phyloP scores from a whole-genome alignment of 2,888 invertebrate species.

The Drosophila austrosaltans region DNA sequence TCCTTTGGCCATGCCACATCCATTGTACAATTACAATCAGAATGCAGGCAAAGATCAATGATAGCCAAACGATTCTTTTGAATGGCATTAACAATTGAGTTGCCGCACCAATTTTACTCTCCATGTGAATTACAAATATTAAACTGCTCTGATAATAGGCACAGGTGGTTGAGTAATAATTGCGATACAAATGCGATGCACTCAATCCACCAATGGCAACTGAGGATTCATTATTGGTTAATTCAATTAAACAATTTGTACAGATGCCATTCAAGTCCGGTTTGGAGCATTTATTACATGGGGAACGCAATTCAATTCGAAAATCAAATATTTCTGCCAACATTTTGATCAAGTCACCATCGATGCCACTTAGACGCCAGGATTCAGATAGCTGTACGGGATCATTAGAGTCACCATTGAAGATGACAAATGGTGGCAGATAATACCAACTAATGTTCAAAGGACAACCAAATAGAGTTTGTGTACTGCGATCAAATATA shows the following conservation, averaged over 20 bases:
- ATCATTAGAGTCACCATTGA: constrained; percentile 62
- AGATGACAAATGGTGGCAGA: constrained; percentile 63
- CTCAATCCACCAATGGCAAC: constrained; percentile 76
- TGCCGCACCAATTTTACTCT: constrained; percentile 57
- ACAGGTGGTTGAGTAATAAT: constrained; percentile 57
- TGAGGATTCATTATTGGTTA: constrained; percentile 51
- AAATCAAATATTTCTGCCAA: constrained; percentile 69
- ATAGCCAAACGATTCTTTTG: constrained; percentile 60
- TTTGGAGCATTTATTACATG: constrained; percentile 36
- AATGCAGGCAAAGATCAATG: constrained; percentile 38
- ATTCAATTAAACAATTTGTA: constrained; percentile 57
- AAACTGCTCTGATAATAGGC: constrained; percentile 69
- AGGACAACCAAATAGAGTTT: constrained; percentile 63
- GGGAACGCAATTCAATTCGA: constrained; percentile 59
- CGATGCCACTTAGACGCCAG: constrained; percentile 71
- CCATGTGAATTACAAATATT: constrained; percentile 71
- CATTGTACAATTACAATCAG: constrained; percentile 41
- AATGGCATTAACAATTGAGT: constrained; percentile 70
- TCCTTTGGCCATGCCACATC: constrained; percentile 13
- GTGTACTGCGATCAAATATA: constrained; percentile 58
- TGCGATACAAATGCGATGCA: constrained; percentile 49
- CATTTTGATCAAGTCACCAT: constrained; percentile 70
- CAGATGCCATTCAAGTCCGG: constrained; percentile 14
- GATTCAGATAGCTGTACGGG: constrained; percentile 39
- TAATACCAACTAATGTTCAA: constrained; percentile 66